These are phyloP conservation scores for Rhinophrynus dorsalis DNA, from an alignment of 2,797 vertebrate species.

Conservation along the genomic window DNA sequence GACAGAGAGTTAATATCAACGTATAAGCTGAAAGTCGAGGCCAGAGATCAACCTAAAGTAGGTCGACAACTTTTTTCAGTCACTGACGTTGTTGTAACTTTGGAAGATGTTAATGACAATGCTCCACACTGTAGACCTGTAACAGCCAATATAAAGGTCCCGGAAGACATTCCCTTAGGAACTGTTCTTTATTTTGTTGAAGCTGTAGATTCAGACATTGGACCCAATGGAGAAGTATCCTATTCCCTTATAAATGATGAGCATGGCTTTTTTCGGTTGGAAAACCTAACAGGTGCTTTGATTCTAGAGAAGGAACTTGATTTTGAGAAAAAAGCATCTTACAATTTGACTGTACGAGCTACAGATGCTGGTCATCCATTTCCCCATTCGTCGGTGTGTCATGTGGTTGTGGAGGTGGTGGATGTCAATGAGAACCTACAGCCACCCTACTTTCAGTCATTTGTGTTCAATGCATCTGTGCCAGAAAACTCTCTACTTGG, in stretches of 20 bases:
- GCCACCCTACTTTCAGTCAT: constrained; percentile 80
- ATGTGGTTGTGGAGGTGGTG: constrained; percentile 82
- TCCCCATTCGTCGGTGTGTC: constrained; percentile 86
- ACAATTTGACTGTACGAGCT: constrained; percentile 87
- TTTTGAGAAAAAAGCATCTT: constrained; percentile 82
- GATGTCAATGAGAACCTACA: constrained; percentile 95
- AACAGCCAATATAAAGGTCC: constrained; percentile 79
- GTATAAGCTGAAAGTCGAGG: constrained; percentile 82
- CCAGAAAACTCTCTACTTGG: constrained; percentile 82
- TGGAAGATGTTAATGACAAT: constrained; percentile 92
- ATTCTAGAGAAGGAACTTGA: constrained; percentile 87
- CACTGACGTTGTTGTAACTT: constrained; percentile 74
- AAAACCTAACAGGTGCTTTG: constrained; percentile 79
- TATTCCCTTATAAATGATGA: constrained; percentile 82
- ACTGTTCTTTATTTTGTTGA: constrained; percentile 86
- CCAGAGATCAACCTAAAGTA: constrained; percentile 80
- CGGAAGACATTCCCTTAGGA: constrained; percentile 86
- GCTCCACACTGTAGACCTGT: constrained; percentile 83
- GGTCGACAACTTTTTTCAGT: constrained; percentile 78
- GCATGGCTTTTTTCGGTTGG: constrained; percentile 78
- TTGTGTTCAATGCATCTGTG: constrained; percentile 81
- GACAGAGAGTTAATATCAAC: constrained; percentile 82
- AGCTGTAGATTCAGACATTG: constrained; percentile 83
- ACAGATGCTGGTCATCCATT: constrained; percentile 84
- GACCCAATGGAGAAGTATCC: constrained; percentile 79